phyloP scores from a whole-genome alignment of 2,888 invertebrate genomes.

The Apamea sordens region DNA sequence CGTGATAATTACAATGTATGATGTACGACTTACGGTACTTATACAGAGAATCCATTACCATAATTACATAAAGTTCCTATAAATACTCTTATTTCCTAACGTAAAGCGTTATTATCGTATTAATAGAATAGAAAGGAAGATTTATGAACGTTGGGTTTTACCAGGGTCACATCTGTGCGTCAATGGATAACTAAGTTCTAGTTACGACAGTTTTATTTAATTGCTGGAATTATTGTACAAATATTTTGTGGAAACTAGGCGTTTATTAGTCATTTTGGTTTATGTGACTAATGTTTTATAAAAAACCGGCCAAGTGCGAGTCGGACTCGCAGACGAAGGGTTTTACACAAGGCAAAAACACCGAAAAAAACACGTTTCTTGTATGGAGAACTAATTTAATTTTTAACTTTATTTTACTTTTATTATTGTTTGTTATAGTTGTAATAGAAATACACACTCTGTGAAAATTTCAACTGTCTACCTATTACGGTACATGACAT shows the following conservation, averaged over 20 bases:
- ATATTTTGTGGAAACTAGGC: conserved; percentile 20
- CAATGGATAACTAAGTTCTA: conserved; percentile 62
- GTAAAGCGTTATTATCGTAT: conserved; percentile 36
- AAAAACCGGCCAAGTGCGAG: conserved; percentile 1
- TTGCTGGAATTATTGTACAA: conserved; percentile 49
- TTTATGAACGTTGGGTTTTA: conserved; percentile 70
- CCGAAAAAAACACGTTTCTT: background rate
- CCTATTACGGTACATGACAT: background rate
- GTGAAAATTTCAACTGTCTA: background rate
- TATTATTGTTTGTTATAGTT: background rate
- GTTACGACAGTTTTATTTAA: conserved; percentile 42
- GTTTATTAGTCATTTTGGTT: conserved; percentile 45
- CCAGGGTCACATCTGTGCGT: conserved; percentile 73
- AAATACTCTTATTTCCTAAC: conserved; percentile 38
- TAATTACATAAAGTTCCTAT: conserved; percentile 21
- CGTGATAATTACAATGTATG: background rate
- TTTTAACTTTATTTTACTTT: background rate
- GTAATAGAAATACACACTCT: background rate
- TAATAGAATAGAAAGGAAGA: conserved; percentile 65
- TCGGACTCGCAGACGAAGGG: background rate
- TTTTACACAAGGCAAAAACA: background rate
- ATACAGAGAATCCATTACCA: conserved; percentile 13
- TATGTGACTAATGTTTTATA: conserved; percentile 18
- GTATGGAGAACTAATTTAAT: background rate
- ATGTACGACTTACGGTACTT: background rate